Evolutionary conservation across 2,113 vertebrate species (phyloP), one percentile per base, ranked within the genome.

Genomic region (Mesocricetus auratus): DNA sequence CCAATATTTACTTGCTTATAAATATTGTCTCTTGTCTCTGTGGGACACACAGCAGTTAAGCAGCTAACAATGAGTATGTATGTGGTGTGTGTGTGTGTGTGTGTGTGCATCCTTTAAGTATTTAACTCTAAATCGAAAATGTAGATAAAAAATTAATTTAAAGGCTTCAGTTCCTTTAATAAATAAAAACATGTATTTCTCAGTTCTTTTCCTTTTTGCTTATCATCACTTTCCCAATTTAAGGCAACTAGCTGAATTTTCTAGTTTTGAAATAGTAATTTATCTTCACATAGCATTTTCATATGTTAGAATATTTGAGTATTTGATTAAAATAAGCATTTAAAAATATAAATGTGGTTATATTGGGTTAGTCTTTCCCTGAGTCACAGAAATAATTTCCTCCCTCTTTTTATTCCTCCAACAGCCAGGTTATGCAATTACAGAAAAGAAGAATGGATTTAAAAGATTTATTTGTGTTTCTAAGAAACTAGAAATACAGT

Each of bases 341-440:
- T 87, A 19, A 93, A 94, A 97, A 94, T 89, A 94, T 77, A 95
- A 93, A 96, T 81, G 75, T 90, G 39, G 62, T 93, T 96, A 89
- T 97, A 96, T 42, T 85, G 50, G 87, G 58, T 95, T 95, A 89
- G 75, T 88, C 31, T 94, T 95, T 94, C 93, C 91, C 71, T 94
- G 92, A 89, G 86, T 94, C 92, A 96, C 56, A 88, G 90, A 94
- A 95, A 94, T 94, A 93, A 94, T 92, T 92, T 73, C 39, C 22
- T 94, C 10, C 11, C 19, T 58, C 15, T 92, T 62, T 66, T 69
- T 33, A 22, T 92, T 95, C 42, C 4, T 91, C 71, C 47, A 89
- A 78, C 3, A 92, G 64, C 19, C 50, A 93, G 13, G 15, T 42
- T 96, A 42, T 96, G 47, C 39, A 83, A 79, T 94, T 87, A 73